Evolutionary conservation across 2,888 invertebrate species (phyloP).

Genomic region (Oithona nana): DNA sequence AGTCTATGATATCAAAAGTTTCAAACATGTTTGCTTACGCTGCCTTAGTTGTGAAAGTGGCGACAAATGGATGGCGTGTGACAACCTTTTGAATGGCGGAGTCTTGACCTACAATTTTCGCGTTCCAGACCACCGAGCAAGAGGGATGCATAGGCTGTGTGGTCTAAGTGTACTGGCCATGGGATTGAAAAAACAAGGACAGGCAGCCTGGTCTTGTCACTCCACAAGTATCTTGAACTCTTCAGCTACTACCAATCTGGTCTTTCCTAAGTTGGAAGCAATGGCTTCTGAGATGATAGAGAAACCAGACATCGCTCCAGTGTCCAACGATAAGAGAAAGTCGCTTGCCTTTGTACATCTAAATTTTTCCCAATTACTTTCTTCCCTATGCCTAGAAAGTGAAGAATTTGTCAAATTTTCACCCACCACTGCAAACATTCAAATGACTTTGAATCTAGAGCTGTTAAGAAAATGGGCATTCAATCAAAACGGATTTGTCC

Average conservation of each 20-base stretch:
- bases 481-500: no score
- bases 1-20: neutral
- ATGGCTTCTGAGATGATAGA: neutral
- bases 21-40: neutral
- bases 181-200: no score
- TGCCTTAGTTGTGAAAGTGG: neutral
- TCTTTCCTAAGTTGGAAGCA: neutral
- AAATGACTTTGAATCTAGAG: no score
- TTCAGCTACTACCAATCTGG: neutral
- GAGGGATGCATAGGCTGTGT: neutral
- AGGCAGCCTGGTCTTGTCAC: no score
- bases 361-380: neutral
- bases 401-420: neutral
- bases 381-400: neutral
- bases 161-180: neutral
- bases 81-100: neutral
- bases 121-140: neutral
- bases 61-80: neutral
- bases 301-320: no score
- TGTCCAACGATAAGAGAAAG: no score
- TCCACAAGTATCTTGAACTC: no score
- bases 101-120: neutral
- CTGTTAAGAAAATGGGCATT: no score
- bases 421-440: no score
- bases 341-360: neutral